Percentiles rank a stretch among this genome's conserved stretches.
These are phyloP conservation scores for Cyprinella venusta DNA, from an alignment of 2,797 vertebrate genomes.

Conservation along the genomic window DNA sequence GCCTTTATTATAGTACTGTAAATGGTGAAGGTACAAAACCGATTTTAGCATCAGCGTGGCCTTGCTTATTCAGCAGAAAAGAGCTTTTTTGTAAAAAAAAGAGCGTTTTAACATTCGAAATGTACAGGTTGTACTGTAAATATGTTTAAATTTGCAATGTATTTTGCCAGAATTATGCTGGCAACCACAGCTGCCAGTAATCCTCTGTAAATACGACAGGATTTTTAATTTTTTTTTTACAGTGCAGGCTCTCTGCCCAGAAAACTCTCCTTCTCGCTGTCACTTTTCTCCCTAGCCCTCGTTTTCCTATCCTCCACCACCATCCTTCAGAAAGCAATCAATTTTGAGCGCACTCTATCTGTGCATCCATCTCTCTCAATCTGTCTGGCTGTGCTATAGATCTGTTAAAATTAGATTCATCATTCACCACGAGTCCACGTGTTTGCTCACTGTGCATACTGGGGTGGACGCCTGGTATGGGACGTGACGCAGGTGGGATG, in stretches of 20 bases:
- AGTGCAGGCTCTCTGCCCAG: conserved; percentile 57
- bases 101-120: not conserved
- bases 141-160: not conserved
- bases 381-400: conserved; percentile 38
- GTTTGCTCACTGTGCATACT: conserved; percentile 11
- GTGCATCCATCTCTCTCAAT: conserved; percentile 42
- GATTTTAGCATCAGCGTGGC: not conserved
- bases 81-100: too few species aligned
- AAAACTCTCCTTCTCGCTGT: conserved; percentile 62
- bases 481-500: conserved; percentile 10
- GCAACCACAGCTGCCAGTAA: not conserved
- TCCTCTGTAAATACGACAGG: not conserved
- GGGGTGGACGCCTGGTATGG: not conserved
- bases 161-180: not conserved
- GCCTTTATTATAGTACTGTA: not conserved
- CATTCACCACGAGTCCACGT: not conserved
- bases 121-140: not conserved
- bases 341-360: conserved; percentile 35
- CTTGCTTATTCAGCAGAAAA: not conserved
- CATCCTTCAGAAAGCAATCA: conserved; percentile 42
- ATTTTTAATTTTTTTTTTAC: not conserved
- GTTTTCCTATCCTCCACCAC: conserved; percentile 10
- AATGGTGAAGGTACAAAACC: not conserved
- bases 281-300: conserved; percentile 33
- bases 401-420: conserved; percentile 55